These are phyloP conservation scores for Synanthedon vespiformis DNA, from an alignment of 2,888 invertebrate genomes.

Conservation along the genomic window DNA sequence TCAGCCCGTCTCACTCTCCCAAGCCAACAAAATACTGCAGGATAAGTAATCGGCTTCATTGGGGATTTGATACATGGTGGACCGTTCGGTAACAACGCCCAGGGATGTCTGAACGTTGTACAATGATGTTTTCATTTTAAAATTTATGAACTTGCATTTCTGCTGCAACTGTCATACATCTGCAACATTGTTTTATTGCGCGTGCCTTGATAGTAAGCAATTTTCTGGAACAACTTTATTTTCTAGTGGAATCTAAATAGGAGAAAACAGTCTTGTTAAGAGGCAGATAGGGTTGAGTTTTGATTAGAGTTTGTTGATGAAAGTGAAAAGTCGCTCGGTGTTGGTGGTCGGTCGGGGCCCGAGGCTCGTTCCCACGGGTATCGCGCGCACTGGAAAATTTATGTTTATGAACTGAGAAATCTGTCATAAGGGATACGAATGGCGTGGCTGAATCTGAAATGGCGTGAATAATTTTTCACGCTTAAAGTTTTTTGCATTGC, in stretches of 20 bases:
- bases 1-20: constrained; percentile 6
- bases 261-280: constrained; percentile 13
- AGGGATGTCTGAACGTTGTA: constrained; percentile 25
- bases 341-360: constrained; percentile 57
- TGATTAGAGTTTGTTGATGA: constrained; percentile 19
- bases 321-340: constrained; percentile 63
- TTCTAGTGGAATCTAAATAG: constrained; percentile 28
- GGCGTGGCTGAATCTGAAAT: constrained; percentile 56
- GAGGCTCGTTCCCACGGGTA: constrained; percentile 64
- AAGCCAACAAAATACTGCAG: constrained; percentile 1
- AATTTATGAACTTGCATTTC: constrained; percentile 41
- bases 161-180: constrained; percentile 22
- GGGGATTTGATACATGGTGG: constrained; percentile 9
- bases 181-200: constrained; percentile 52
- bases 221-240: constrained; percentile 60
- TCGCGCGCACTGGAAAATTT: constrained; percentile 62
- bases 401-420: constrained; percentile 68
- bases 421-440: constrained; percentile 64
- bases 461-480: constrained; percentile 64
- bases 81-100: constrained; percentile 11
- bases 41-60: constrained; percentile 1
- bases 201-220: constrained; percentile 36
- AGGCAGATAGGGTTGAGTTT: constrained; percentile 23
- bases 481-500: constrained; percentile 19
- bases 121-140: constrained; percentile 42